These are phyloP conservation scores for Sebastes matsubarae DNA, from an alignment of 2,797 vertebrate species.

Conservation along the genomic window DNA sequence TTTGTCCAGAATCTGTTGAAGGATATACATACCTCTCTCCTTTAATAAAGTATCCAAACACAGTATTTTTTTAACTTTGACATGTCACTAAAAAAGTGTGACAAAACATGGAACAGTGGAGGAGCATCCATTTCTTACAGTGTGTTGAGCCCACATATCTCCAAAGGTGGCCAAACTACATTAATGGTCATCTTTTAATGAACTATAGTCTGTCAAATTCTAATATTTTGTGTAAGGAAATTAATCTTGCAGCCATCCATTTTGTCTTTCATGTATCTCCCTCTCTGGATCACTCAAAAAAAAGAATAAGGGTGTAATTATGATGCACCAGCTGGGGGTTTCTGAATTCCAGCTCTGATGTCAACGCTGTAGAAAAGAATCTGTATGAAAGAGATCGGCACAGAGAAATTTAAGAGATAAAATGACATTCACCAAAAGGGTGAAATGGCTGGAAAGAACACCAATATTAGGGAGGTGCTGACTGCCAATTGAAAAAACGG, in stretches of 20 bases:
- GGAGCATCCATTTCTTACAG: not conserved
- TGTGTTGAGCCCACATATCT: not conserved
- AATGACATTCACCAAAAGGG: not conserved
- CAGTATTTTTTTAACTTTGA: not conserved
- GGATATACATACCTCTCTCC: not conserved
- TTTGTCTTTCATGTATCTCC: not conserved
- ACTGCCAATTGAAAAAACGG: slow-evolving; percentile 17
- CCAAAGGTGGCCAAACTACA: not conserved
- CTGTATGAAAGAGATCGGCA: not conserved
- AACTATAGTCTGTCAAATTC: not conserved
- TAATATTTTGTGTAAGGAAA: not conserved
- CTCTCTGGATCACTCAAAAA: not conserved
- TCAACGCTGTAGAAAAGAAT: not conserved
- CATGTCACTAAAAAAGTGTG: not conserved
- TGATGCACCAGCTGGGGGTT: not conserved
- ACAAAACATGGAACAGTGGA: not conserved
- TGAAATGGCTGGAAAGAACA: not conserved
- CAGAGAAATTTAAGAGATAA: not conserved
- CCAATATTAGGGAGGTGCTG: not conserved
- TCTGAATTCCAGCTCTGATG: slow-evolving; percentile 5
- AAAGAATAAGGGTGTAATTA: slow-evolving; percentile 3
- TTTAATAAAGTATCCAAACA: not conserved
- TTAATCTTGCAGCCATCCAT: not conserved
- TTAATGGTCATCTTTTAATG: not conserved
- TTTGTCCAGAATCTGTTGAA: not conserved